Base-by-base conservation (phyloP, 2,888 invertebrate species). In the Plagodis pulveraria region DNA sequence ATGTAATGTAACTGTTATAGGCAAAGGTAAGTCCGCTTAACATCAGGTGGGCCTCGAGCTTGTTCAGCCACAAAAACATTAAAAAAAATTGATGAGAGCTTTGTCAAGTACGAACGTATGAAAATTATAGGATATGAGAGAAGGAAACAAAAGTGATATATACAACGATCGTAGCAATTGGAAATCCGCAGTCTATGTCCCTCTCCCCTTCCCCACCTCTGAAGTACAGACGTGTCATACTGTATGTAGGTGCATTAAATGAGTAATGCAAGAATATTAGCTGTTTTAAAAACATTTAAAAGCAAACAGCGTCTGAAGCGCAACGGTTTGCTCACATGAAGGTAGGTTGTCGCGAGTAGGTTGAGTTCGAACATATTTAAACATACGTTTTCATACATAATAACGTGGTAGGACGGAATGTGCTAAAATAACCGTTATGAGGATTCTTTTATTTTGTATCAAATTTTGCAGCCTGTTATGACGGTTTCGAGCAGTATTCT, bases 281-380 rank as follows among this genome's bases (percentile, higher is more conserved):
- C 38, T 53, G 50, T 45, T 59, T 70, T 66, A 61, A 70, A 58
- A 71, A 71, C 78, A 83, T 84, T 84, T 73, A 77, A 71, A 85
- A 80, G 77, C 84, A 81, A 78, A 77, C 76, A 81, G 69, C 82
- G 84, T 83, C 80, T 83, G 76, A 72, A 70, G 76, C 73, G 71
- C 78, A 75, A 76, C 78, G 75, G 78, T 74, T 69, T 62, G 61
- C 55, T 62, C 56, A 72, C 74, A 79, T 47, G 76, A 73, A 76
- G 73, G 76, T 73, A 76, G 74, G 53, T 50, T 52, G 58, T 46
- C 51, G 45, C 51, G 54, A 69, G 73, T 67, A 67, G 65, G 67
- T 51, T 56, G 62, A 64, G 71, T 65, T 63, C 33, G 40, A 48
- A 51, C 50, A 59, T 66, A 65, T 60, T 40, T 58, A 50, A 43